Percentiles rank a stretch among this genome's conserved stretches.
phyloP scores from a whole-genome alignment of 2,797 vertebrate species.

The Eupleurogrammus muticus region DNA sequence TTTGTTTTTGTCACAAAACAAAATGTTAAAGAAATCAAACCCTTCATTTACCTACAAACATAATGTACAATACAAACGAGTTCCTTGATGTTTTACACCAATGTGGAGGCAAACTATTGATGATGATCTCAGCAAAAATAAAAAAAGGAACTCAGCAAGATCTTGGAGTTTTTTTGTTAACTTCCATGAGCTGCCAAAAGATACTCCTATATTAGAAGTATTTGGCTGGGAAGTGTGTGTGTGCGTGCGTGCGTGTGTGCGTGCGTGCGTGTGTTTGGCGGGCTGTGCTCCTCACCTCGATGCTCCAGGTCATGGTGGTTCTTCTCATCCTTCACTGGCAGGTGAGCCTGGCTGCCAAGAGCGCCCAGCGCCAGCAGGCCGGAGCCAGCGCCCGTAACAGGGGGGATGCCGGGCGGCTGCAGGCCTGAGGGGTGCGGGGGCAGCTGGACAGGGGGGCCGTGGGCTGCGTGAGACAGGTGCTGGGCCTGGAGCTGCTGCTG shows the following conservation, averaged over 20 bases:
- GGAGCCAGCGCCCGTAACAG: constrained; percentile 88
- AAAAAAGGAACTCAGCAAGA: no score
- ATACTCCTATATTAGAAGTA: no score
- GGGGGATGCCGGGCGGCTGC: constrained; percentile 91
- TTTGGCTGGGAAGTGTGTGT: constrained; percentile 26
- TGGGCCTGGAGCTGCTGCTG: constrained; percentile 98
- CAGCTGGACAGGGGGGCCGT: constrained; percentile 92
- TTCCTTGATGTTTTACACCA: no score
- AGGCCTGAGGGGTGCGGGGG: constrained; percentile 93
- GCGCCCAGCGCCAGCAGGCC: constrained; percentile 92
- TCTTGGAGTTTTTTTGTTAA: no score
- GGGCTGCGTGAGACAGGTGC: constrained; percentile 95
- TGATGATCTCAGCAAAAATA: no score
- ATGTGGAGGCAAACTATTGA: no score
- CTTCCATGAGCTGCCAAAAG: no score
- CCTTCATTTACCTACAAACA: no score
- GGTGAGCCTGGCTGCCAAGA: constrained; percentile 93
- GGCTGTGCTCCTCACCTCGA: constrained; percentile 87
- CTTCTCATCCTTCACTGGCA: constrained; percentile 96
- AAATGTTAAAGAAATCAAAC: no score
- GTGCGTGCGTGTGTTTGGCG: constrained; percentile 12
- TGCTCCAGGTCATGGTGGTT: constrained; percentile 97
- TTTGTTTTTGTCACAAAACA: no score
- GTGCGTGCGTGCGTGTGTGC: constrained; percentile 14
- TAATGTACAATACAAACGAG: no score